Evolutionary conservation across 2,113 vertebrate genomes (phyloP), one percentile per base, ranked within the genome.

Genomic region (Poicephalus gulielmi): DNA sequence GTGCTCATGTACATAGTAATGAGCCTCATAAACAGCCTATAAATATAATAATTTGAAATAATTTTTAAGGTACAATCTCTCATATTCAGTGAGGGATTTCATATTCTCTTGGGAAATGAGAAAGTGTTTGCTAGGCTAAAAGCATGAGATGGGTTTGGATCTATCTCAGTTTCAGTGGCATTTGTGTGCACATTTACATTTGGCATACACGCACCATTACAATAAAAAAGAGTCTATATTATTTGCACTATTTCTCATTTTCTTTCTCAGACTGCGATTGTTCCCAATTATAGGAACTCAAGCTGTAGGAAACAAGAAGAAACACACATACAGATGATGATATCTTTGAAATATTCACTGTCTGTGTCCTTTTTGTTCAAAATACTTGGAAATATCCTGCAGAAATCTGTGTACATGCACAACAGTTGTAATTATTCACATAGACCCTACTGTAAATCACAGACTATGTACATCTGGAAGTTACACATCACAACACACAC

Each of bases 61-160:
- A 88, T 94, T 97, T 97, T 96, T 95, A 93, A 95, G 96, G 96
- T 94, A 81, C 94, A 94, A 83, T 71, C 73, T 94, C 86, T 85
- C 71, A 66, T 52, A 88, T 53, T 96, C 88, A 88, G 66, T 53
- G 41, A 92, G 83, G 66, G 70, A 90, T 96, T 96, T 94, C 86
- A 47, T 33, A 66, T 80, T 95, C 83, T 79, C 86, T 79, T 91
- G 86, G 80, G 96, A 96, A 86, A 79, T 22, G 44, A 49, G 70
- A 35, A 93, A 88, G 43, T 41, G 25, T 74, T 91, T 92, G 80
- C 33, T 49, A 70, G 62, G 76, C 92, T 88, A 68, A 94, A 95
- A 47, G 60, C 95, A 86, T 44, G 77, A 96, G 90, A 79, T 57
- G 80, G 37, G 55, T 88, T 95, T 95, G 77, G 60, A 92, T 66